Base-by-base conservation (phyloP, 2,888 invertebrate species). In the Tipula vernalis region DNA sequence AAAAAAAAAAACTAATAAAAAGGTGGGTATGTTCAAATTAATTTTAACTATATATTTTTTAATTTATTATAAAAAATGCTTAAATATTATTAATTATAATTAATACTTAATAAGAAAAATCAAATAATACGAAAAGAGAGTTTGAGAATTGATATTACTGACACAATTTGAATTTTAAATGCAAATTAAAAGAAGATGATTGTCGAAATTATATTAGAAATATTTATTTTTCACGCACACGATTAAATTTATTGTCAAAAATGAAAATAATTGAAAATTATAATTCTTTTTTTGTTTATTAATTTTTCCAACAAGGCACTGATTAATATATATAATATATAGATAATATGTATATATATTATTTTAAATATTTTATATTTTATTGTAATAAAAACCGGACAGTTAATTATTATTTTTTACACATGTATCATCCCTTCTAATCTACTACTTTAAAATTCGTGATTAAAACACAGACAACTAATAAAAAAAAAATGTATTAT, bases 361-460 rank as follows among this genome's bases (percentile, higher is more conserved):
- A 28, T 28, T 51, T 15, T 51, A 71, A 28, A 47, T 47, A 47
- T 51, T 51, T 51, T 28, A 71, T 71, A 28, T 28, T 71, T 71
- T 71, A 71, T 71, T 71, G 71, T 71, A 71, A 71, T 71, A 71
- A 71, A 57, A 71, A 71, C 18, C 71, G 71, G 71, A 71, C 71
- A 71, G 28, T 71, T 71, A 71, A 71, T 71, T 71, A 71, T 71
- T 13, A 71, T 71, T 28, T 28, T 71, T 28, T 71, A 71, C 71
- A 28, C 71, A 71, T 71, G 71, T 71, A 71, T 71, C 71, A 71
- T 71, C 71, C 71, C 71, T 71, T 71, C 71, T 71, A 71, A 71
- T 71, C 71, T 71, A 71, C 84, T 84, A 84, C 39, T 84, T 84
- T 39, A 84, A 84, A 84, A 84, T 84, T 84, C 84, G 84, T 84